Conservation (phyloP, 2,888 invertebrate genomes). For the Brassicogethes aeneus region DNA sequence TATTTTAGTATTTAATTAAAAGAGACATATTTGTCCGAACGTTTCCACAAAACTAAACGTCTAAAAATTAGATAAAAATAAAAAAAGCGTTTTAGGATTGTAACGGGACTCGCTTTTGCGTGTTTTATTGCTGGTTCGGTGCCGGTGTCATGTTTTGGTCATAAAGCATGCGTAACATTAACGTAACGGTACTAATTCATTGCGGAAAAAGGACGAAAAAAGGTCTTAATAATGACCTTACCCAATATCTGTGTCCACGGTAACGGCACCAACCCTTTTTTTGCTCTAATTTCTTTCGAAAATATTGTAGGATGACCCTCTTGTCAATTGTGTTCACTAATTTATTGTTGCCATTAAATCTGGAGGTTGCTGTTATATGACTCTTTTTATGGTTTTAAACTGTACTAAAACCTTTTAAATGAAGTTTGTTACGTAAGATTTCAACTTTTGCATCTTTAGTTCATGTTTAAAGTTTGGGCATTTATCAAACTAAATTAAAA, state of each 20-base stretch:
- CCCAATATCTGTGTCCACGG: constrained; percentile 23
- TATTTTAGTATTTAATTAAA: not conserved
- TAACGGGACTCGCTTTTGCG: constrained; percentile 33
- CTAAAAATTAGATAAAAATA: constrained; percentile 12
- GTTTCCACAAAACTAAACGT: constrained; percentile 20
- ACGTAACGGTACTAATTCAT: constrained; percentile 27
- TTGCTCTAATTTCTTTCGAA: constrained; percentile 24
- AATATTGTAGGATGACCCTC: constrained; percentile 17
- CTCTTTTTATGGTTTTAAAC: too few species aligned
- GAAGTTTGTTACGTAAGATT: too few species aligned
- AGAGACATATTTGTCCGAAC: not conserved
- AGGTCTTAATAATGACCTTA: constrained; percentile 26
- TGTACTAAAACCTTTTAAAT: too few species aligned
- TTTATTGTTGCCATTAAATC: not conserved
- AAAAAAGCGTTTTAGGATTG: constrained; percentile 25
- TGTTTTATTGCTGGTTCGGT: constrained; percentile 37
- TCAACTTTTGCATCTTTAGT: too few species aligned
- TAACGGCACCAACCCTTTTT: constrained; percentile 24
- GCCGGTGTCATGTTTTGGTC: constrained; percentile 36
- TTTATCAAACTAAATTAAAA: too few species aligned
- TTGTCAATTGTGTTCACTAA: not conserved
- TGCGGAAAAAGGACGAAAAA: constrained; percentile 22
- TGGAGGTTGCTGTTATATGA: not conserved
- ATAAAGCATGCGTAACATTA: constrained; percentile 38
- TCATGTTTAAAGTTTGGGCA: too few species aligned